Base-by-base conservation (phyloP, 2,888 invertebrate species). In the Chydorus sphaericus region DNA sequence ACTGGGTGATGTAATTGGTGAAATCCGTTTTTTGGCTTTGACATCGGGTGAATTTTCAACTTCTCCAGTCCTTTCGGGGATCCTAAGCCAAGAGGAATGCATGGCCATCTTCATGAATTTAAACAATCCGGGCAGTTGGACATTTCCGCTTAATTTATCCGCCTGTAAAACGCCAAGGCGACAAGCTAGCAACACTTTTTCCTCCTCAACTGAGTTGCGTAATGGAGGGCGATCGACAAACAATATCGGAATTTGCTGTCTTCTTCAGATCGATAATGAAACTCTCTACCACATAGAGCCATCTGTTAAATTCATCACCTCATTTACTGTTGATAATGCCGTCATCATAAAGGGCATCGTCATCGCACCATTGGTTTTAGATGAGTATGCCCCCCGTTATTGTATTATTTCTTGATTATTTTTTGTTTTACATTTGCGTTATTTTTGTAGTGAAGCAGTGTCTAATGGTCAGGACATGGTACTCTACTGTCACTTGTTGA, bases 81-180 rank as follows among this genome's bases (percentile, higher is more conserved):
- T 88, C 8, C 73, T 89, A 28, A 76, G 80, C 0, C 81, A 85
- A 67, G 76, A 83, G 1, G 88, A 89, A 66, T 81, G 85, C 14
- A 82, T 86, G 65, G 79, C 84, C 0, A 82, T 89, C 57, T 73
- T 89, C 2, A 85, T 88, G 79, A 86, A 87, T 67, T 85, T 88
- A 58, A 79, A 85, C 20, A 83, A 84, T 20, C 78, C 80, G 26
- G 77, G 74, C 23, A 60, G 57, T 16, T 58, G 59, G 57, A 20
- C 59, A 11, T 29, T 62, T 14, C 62, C 62, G 6, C 56, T 20
- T 50, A 56, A n/a, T n/a, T 23, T 39, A 7, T 39, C 39, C 10
- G 16, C 18, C 16, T 10, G 8, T 7, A 10, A 16, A 7, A 16
- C n/a, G 39, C 8, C 39, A 10, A 16, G 39, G 7, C n/a, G n/a